A percentile compares a stretch with the other conserved stretches of the same genome.
phyloP scores from a whole-genome alignment of 2,888 invertebrate species.

The Teleogryllus oceanicus region DNA sequence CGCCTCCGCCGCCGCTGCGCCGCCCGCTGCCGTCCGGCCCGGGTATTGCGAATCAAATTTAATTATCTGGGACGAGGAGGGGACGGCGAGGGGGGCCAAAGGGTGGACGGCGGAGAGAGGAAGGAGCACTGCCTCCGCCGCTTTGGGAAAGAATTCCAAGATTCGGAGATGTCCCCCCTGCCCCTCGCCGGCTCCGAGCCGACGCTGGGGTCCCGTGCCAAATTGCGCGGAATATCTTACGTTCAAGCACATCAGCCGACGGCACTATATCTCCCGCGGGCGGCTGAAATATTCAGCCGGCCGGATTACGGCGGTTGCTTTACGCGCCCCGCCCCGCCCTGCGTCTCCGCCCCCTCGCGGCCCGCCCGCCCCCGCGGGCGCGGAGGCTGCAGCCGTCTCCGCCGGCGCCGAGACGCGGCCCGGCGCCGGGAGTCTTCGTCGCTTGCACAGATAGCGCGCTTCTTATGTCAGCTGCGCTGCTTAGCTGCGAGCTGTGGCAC shows the following conservation, averaged over 20 bases:
- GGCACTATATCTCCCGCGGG: slow-evolving; percentile 10
- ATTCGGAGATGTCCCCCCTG: neutral
- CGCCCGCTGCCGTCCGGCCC: neutral
- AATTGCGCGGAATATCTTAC: slow-evolving; percentile 18
- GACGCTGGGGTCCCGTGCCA: neutral
- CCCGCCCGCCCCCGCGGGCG: too few relatives aligned
- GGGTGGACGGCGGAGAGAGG: neutral
- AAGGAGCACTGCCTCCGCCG: neutral
- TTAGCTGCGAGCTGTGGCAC: neutral
- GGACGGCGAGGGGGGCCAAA: neutral
- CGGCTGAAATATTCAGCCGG: slow-evolving; percentile 11
- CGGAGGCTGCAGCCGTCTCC: too few relatives aligned
- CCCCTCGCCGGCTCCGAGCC: neutral
- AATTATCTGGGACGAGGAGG: neutral
- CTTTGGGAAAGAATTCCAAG: neutral
- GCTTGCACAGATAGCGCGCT: neutral
- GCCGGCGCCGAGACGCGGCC: too few relatives aligned
- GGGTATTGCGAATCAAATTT: slow-evolving; percentile 11
- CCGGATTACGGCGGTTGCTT: slow-evolving; percentile 18
- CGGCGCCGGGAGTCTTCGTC: neutral
- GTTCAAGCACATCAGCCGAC: slow-evolving; percentile 3
- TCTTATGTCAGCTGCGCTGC: neutral
- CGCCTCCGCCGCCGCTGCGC: too few relatives aligned
- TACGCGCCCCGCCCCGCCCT: neutral
- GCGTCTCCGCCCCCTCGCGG: neutral